Evolutionary conservation across 2,113 vertebrate species (phyloP), one percentile per base, ranked within the genome.

Genomic region (Progne subis): DNA sequence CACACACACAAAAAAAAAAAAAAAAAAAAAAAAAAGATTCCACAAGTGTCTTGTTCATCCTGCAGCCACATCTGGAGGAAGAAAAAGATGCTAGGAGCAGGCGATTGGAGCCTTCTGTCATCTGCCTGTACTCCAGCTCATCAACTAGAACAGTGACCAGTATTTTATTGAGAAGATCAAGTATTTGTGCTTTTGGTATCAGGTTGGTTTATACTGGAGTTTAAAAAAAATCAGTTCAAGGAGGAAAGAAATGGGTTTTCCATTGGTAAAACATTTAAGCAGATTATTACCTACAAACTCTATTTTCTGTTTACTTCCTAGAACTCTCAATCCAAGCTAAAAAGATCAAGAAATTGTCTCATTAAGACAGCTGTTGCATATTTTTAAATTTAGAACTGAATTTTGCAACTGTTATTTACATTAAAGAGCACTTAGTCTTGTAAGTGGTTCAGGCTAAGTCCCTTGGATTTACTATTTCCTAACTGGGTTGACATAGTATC

Each of bases 391-490:
- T 77, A 90, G 53, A 70, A 26, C 29, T 80, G 47, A 57, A 52
- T 91, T 86, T 57, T 81, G 59, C 53, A 57, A n/a, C n/a, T 34
- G 4, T 69, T 92, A 29, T 21, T 83, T 71, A 81, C 47, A 47
- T 67, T 93, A 88, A 96, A 59, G 26, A 86, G 39, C 34, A 77
- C 26, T 93, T 80, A 71, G 13, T 80, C 60, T 84, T 90, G n/a
- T 70, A 82, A 89, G 49, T 46, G 26, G 29, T 61, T 93, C 61
- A 71, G 67, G 37, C 23, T 41, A 88, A 85, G 49, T 24, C 46
- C 23, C 18, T 59, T 82, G 24, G 49, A 86, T 80, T 90, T 80
- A 69, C 49, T 53, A 1, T 88, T 88, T 92, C 41, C 59, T 91
- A 77, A 29, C 18, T 43, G 21, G 15, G 23, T 86, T 86, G 82